A percentile compares a stretch with the other conserved stretches of the same genome.
These are phyloP conservation scores for Rhagonycha lutea DNA, from an alignment of 2,888 invertebrate species.

Conservation along the genomic window DNA sequence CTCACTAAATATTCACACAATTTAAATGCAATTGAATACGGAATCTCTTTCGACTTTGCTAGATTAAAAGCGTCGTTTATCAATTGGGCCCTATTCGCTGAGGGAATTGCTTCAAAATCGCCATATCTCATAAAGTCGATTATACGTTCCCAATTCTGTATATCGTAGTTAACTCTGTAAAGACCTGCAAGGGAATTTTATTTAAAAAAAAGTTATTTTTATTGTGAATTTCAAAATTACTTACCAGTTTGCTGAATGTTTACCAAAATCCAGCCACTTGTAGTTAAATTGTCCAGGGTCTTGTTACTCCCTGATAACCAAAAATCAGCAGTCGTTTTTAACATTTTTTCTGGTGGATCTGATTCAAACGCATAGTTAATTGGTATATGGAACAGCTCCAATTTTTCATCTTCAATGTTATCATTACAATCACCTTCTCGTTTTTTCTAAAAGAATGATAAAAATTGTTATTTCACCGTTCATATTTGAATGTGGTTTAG, in stretches of 20 bases:
- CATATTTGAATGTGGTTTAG: no score
- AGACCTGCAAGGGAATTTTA: slow-evolving; percentile 55
- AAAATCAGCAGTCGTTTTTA: slow-evolving; percentile 13
- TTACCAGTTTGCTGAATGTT: slow-evolving; percentile 20
- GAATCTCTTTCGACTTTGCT: slow-evolving; percentile 63
- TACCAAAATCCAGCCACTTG: slow-evolving; percentile 49
- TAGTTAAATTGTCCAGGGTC: neutral
- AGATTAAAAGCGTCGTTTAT: slow-evolving; percentile 74
- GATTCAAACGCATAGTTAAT: slow-evolving; percentile 11
- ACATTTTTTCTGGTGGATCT: neutral
- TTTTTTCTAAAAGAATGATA: neutral
- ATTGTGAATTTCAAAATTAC: neutral
- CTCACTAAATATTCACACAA: slow-evolving; percentile 62
- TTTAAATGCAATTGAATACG: slow-evolving; percentile 59
- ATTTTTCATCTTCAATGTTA: neutral
- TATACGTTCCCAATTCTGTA: slow-evolving; percentile 66
- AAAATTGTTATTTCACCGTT: neutral
- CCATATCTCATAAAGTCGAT: slow-evolving; percentile 54
- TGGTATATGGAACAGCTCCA: slow-evolving; percentile 4
- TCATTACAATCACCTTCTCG: neutral
- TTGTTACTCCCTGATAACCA: slow-evolving; percentile 21
- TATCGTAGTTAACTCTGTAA: slow-evolving; percentile 75
- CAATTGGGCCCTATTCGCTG: slow-evolving; percentile 73
- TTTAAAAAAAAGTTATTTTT: neutral
- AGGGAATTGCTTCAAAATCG: slow-evolving; percentile 58